Evolutionary conservation across 2,888 invertebrate genomes (phyloP), one percentile per base, ranked within the genome.

Genomic region (Pristionchus maxplancki): DNA sequence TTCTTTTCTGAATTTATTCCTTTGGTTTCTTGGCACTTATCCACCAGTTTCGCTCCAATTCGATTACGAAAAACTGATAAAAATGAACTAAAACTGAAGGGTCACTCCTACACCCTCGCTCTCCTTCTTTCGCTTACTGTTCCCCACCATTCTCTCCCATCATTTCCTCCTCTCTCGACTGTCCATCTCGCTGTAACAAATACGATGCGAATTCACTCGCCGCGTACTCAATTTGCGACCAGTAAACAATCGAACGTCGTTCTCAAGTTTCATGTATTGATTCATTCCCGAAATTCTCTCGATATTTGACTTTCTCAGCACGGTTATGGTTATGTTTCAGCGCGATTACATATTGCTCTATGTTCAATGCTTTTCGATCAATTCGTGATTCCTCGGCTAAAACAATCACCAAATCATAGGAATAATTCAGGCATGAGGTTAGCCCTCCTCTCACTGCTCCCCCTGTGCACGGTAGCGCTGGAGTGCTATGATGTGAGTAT

Each of bases 401-500:
- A 58, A 58, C n/a, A n/a, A n/a, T n/a, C n/a, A n/a, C n/a, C n/a
- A n/a, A n/a, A 50, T n/a, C 20, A 58, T 24, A 48, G 11, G 8
- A 58, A 24, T 2, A 17, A 1, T 78, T 9, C 78, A 78, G 78
- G 78, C n/a, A 83, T 83, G 82, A 50, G 82, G 82, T 53, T 83
- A 83, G 50, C 44, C 82, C 6, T 83, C 53, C 82, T 83, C 24
- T 53, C 53, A 6, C 50, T 83, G 8, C 53, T 83, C 0, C 82
- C 82, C 6, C 82, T 83, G 37, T 83, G 82, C 20, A 1, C 53
- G 4, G 28, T 83, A 2, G 82, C 82, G 6, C 34, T 83, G 53
- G 82, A 83, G 44, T 83, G 82, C 37, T 83, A 83, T 34, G 82
- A 83, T 83, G 82, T 83, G 37, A 53, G 82, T 58, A n/a, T 58